Base-by-base conservation (phyloP, 2,113 vertebrate species). In the Pedionomus torquatus region DNA sequence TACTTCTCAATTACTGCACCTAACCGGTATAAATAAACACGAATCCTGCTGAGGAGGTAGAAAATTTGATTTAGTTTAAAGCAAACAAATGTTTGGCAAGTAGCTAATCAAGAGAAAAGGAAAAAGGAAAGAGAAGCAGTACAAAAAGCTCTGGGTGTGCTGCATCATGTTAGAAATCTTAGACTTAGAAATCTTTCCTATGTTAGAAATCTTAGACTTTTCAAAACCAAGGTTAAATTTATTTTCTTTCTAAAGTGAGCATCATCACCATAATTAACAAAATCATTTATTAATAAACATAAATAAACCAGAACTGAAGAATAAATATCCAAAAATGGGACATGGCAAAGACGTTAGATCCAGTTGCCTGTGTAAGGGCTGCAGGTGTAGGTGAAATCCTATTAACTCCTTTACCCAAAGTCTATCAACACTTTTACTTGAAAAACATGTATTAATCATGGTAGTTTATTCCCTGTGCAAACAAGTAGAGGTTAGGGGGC, bases 51-150 rank as follows among this genome's bases (percentile, higher is more conserved):
- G 88, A 90, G 74, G 54, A 93, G 49, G 17, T 89, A 81, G 72
- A 84, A 93, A 89, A 90, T 71, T 75, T 86, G 18, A 70, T 91
- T 87, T 86, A 75, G 31, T 77, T 91, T 93, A 76, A 96, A 92
- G 78, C 35, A 87, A 90, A 87, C 31, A 96, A 86, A 66, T 92
- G 66, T 69, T 85, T 90, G 85, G 52, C 69, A 78, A 87, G 46
- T 75, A 89, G 41, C 57, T 93, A 83, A 93, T 89, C 46, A 86
- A 88, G 63, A 65, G 68, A 83, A 94, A 87, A 88, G 31, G 52
- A 60, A 66, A 72, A 93, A 58, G 21, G 26, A 74, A 78, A 83
- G 15, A 85, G 79, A 70, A 37, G 25, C 74, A 93, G 69, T 10
- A 46, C 66, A 0, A 83, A 80, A 70, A 93, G 33, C 68, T 92